A percentile compares a stretch with the other conserved stretches of the same genome.
These are phyloP conservation scores for Sinocyclocheilus rhinocerous DNA, from an alignment of 2,113 vertebrate species.

Conservation along the genomic window DNA sequence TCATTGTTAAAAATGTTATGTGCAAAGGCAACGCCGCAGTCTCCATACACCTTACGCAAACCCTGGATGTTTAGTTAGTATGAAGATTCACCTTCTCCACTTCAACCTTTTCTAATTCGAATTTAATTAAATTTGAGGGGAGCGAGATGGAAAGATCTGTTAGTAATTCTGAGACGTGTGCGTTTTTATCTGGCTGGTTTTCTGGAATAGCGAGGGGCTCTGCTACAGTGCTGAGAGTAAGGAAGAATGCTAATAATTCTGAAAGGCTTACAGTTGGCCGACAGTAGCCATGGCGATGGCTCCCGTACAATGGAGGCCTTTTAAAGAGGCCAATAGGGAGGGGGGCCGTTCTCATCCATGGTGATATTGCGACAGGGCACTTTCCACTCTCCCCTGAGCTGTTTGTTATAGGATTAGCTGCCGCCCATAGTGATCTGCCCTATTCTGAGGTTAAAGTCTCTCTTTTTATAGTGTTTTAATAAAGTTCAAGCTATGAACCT, in stretches of 20 bases:
- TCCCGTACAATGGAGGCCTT: slow-evolving; percentile 82
- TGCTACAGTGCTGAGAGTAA: slow-evolving; percentile 71
- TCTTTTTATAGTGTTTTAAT: slow-evolving; percentile 38
- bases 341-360: slow-evolving; percentile 55
- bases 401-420: slow-evolving; percentile 65
- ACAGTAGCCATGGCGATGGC: slow-evolving; percentile 84
- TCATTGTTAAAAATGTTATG: neutral
- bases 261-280: slow-evolving; percentile 83
- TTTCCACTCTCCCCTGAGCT: slow-evolving; percentile 65
- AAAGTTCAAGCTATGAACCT: slow-evolving; percentile 29
- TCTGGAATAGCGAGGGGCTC: slow-evolving; percentile 69
- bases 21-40: neutral
- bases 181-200: slow-evolving; percentile 55
- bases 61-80: slow-evolving; percentile 62
- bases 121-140: slow-evolving; percentile 77
- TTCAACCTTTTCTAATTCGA: slow-evolving; percentile 73
- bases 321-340: slow-evolving; percentile 62
- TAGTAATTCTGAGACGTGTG: slow-evolving; percentile 31
- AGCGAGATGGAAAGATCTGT: slow-evolving; percentile 72
- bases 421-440: slow-evolving; percentile 54
- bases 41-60: slow-evolving; percentile 51
- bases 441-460: slow-evolving; percentile 40
- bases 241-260: slow-evolving; percentile 88
- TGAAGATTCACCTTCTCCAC: slow-evolving; percentile 55
- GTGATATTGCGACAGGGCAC: slow-evolving; percentile 68